phyloP scores from a whole-genome alignment of 2,797 vertebrate genomes.

The Gymnothorax javanicus region DNA sequence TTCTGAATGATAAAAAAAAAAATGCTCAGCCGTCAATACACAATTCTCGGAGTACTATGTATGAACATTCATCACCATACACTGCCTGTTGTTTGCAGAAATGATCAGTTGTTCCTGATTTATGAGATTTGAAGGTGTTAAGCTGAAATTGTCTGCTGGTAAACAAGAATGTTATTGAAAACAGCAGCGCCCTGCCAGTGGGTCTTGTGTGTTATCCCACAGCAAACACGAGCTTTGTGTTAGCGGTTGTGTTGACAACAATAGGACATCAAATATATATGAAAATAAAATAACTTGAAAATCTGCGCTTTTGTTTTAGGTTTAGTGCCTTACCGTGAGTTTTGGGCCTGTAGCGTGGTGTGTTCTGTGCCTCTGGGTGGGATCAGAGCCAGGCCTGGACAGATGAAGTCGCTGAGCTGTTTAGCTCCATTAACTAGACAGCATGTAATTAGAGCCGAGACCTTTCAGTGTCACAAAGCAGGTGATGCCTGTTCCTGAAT shows the following conservation, averaged over 20 bases:
- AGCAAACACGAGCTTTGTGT: neutral
- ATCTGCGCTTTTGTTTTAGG: neutral
- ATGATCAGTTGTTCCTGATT: neutral
- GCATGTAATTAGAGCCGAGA: slow-evolving; percentile 8
- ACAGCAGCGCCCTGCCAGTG: neutral
- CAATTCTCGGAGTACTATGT: neutral
- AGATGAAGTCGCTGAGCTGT: neutral
- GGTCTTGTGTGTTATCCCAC: neutral
- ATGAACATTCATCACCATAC: neutral
- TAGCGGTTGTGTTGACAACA: neutral
- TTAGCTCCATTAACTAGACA: neutral
- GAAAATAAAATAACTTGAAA: neutral
- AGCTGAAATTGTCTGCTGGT: neutral
- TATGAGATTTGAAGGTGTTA: neutral
- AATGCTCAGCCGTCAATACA: neutral
- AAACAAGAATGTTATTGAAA: neutral
- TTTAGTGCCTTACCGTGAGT: neutral
- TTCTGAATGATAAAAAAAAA: neutral
- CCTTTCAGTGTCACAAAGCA: neutral
- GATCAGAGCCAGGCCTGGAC: neutral
- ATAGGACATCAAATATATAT: neutral
- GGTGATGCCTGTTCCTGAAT: neutral
- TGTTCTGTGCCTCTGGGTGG: neutral
- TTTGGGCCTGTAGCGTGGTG: neutral
- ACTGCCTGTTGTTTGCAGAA: neutral